These are phyloP conservation scores for Orchesella flavescens DNA, from an alignment of 2,888 invertebrate genomes.

Conservation along the genomic window DNA sequence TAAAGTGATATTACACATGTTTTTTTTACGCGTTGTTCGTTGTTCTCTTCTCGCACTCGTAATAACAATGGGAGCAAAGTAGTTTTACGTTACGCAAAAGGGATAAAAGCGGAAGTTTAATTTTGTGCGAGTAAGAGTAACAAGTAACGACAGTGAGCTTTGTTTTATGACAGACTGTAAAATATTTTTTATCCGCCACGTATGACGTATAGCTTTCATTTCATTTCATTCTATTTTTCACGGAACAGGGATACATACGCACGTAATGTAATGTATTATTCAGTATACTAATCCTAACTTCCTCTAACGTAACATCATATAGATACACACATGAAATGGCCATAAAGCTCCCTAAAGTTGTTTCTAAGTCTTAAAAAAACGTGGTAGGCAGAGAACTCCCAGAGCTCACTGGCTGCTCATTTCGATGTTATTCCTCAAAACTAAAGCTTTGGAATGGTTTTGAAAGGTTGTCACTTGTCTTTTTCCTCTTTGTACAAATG, in stretches of 20 bases:
- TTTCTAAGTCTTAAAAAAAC: background rate
- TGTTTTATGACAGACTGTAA: slow-evolving; percentile 48
- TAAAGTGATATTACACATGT: too few relatives aligned
- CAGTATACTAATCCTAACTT: too few relatives aligned
- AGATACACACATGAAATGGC: background rate
- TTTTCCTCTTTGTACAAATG: background rate
- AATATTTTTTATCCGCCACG: slow-evolving; percentile 2
- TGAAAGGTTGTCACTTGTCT: slow-evolving; percentile 46
- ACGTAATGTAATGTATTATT: too few relatives aligned
- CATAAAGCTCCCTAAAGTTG: slow-evolving; percentile 13
- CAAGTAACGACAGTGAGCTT: slow-evolving; percentile 9
- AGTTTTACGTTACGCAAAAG: too few relatives aligned
- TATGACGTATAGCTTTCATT: background rate
- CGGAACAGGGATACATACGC: background rate
- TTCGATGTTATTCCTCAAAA: slow-evolving; percentile 18
- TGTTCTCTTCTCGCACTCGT: too few relatives aligned
- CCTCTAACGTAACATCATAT: background rate
- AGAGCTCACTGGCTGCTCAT: slow-evolving; percentile 15
- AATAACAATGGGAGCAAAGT: too few relatives aligned
- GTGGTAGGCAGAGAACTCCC: background rate
- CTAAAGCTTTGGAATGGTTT: slow-evolving; percentile 35
- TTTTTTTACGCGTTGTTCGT: too few relatives aligned
- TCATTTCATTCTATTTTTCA: background rate
- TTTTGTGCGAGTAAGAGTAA: too few relatives aligned
- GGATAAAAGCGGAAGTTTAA: too few relatives aligned